Base-by-base conservation (phyloP, 2,797 vertebrate species). In the Schizopygopsis pylzovi region DNA sequence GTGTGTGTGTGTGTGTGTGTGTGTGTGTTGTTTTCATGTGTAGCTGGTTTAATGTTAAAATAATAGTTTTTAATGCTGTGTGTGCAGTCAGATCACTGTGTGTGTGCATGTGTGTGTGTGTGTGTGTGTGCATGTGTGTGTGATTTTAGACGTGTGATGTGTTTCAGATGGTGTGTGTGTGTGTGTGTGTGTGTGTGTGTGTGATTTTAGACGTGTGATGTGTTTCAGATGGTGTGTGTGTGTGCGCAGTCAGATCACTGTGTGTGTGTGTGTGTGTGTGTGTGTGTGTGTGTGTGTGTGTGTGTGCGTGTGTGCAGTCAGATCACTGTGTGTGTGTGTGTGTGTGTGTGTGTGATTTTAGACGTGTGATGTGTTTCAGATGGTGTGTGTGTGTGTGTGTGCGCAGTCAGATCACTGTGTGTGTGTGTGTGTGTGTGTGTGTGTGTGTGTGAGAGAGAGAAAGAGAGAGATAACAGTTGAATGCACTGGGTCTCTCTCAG, bases 401-500 rank as follows among this genome's bases (percentile, higher is more conserved):
- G 28, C 89, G 93, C 25, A 28, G 25, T n/a, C n/a, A n/a, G n/a
- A n/a, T n/a, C n/a, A n/a, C n/a, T n/a, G n/a, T n/a, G n/a, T n/a
- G n/a, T n/a, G 91, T 91, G 91, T 33, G 84, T 88, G 75, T 72
- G 68, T 85, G 63, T 89, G 89, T 43, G 77, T 79, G 76, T 76
- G 87, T 82, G 85, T 85, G 86, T 89, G 85, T 88, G 90, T 91
- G 84, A 76, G 89, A 1, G 54, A 22, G 20, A n/a, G 54, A 52
- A 16, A 52, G 59, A 41, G 82, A 22, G 59, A 81, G 81, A 75
- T 63, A 47, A 54, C 12, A 41, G 71, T 77, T 93, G 93, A 93
- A 93, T 93, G 88, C 93, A 88, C 93, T 88, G 76, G 93, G 91
- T 87, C 89, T 91, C 91, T 92, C 91, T 90, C 88, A 88, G 82